Evolutionary conservation across 2,797 vertebrate species (phyloP), one percentile per base, ranked within the genome.

Genomic region (Loriculus beryllinus): DNA sequence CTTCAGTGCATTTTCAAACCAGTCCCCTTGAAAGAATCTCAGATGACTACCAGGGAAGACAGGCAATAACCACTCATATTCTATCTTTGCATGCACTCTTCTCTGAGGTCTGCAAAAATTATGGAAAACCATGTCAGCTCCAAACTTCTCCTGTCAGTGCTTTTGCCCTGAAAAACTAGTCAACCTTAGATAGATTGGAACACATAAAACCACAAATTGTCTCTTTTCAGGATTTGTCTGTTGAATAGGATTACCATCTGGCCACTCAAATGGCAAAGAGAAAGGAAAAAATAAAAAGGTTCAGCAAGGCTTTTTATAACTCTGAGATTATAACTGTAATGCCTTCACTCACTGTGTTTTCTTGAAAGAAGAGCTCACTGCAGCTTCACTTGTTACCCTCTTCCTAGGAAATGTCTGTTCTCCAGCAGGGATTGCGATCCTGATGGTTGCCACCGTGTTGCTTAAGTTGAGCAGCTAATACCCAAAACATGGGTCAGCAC

Each of bases 81-180:
- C 14, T 47, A 7, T 74, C 10, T 5, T 42, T 0, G 0, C 56
- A 54, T 43, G 8, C 40, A 43, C 6, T 28, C 20, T 67, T 49
- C 57, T 33, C 57, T 51, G 14, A 5, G 25, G 17, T 56, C 54
- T 89, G 28, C 45, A 75, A 37, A 31, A 14, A 9, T 42, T 39
- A 29, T 0, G 37, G 40, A 71, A 79, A 71, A 47, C 51, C 8
- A 1, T 82, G 14, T 75, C 48, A 64, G 13, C 59, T 60, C 25
- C 17, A 33, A 60, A 5, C 13, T 51, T 81, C 43, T 56, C 14
- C 22, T 84, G 68, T 25, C 48, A 51, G 2, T 59, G 35, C 9
- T 65, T 88, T 86, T 90, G 22, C 35, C 70, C 45, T 79, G 48
- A 71, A 72, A 84, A 86, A 43, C 16, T 42, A 6, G 35, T 75